Base-by-base conservation (phyloP, 1,140 invertebrate genomes). In the Psix sp. region DNA sequence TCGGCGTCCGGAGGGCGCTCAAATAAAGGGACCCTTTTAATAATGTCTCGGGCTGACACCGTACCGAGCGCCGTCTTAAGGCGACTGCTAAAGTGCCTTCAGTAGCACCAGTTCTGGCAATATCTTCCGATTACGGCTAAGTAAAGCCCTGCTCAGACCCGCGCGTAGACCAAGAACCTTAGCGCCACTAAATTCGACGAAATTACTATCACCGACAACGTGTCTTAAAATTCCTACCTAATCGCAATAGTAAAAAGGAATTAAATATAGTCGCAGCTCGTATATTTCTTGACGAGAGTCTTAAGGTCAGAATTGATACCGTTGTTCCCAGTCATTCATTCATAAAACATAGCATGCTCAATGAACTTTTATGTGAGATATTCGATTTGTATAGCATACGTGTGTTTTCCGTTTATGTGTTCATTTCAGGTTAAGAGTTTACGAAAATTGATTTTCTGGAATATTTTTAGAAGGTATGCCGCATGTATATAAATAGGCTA, bases 61-160 rank as follows among this genome's bases (percentile, higher is more conserved):
- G 71, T 78, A 76, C 51, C 77, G 76, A 16, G 79, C 79, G 80
- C 78, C 85, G 84, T 84, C 84, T 84, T 85, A 82, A 84, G 82
- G 80, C 80, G 82, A 79, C 80, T 77, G 82, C 80, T 83, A 86
- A 86, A 86, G 85, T 86, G 83, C 82, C 84, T 77, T 81, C 76
- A 81, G 84, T 85, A 80, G 42, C 83, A 80, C 78, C 78, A 80
- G 81, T 83, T 74, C 82, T 74, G 77, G 85, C 85, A 86, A 86
- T 86, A 86, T 86, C 85, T 86, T 84, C 84, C 84, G 85, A 86
- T 86, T 86, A 86, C 79, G 82, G 82, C 83, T 84, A 86, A 86
- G 84, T 85, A 85, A 86, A 85, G 79, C 83, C 77, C 80, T 73
- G 75, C 80, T 80, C 80, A 80, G 82, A 82, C 82, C 80, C 76